Base-by-base conservation (phyloP, 2,888 invertebrate species). In the Pocota personata region DNA sequence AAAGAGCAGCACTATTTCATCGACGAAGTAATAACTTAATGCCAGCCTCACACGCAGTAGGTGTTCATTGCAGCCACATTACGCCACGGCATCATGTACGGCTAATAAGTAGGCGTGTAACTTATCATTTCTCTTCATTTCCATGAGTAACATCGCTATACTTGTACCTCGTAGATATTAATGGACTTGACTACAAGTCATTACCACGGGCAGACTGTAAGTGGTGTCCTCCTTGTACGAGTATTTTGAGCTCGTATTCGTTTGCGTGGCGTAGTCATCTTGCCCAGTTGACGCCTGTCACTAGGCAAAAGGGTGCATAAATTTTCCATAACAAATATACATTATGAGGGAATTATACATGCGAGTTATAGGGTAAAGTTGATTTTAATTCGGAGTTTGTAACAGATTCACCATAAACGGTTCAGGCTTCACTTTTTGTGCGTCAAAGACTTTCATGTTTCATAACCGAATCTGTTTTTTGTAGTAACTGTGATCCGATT, bases 91-190 rank as follows among this genome's bases (percentile, higher is more conserved):
- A 55, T 12, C 40, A 19, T 69, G 58, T 60, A 48, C 72, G 24
- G 48, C 60, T 67, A 76, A 76, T 58, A 76, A 58, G 66, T 48
- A 66, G 67, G 76, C 57, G 76, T 76, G 76, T 67, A 76, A 40
- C 66, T 48, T 58, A 48, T 67, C 57, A 67, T 67, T 58, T 35
- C 55, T 57, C 35, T 35, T 57, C 57, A 27, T 19, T 37, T 67
- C 57, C 76, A 58, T 58, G 58, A 58, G 58, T 67, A 58, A 58
- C 35, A 48, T 57, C 48, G 67, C 67, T 66, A 66, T 43, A 35
- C 48, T 37, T 66, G 58, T 43, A 35, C 48, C 30, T 35, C 27
- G 52, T 40, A 60, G 60, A 69, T 77, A 78, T 69, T 69, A 78
- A 69, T 78, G 52, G 58, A 37, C 46, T 48, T 37, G 35, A 43